Percentiles rank a stretch among this genome's conserved stretches.
Conservation (phyloP, 2,797 vertebrate genomes). For the Macropodus opercularis region DNA sequence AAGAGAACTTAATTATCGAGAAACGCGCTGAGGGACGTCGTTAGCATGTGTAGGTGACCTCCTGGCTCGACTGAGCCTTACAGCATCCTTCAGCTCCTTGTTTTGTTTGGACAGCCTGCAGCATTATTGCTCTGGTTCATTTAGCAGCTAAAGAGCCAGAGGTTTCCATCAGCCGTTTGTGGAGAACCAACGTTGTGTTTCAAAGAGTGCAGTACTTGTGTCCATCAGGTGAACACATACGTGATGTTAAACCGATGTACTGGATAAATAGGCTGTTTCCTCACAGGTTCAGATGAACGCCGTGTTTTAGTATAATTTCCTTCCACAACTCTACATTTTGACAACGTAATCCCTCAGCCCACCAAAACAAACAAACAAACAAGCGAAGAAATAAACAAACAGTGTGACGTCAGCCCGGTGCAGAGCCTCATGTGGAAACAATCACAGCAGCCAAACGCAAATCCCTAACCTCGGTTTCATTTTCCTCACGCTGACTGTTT, state of each 20-base stretch:
- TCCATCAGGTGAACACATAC: not conserved
- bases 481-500: constrained; percentile 23
- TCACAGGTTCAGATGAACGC: no score
- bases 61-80: no score
- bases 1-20: no score
- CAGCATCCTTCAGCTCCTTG: not conserved
- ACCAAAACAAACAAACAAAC: constrained; percentile 13
- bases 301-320: no score
- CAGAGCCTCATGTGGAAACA: constrained; percentile 54
- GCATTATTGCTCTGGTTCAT: not conserved
- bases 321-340: not conserved
- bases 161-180: not conserved
- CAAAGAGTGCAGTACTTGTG: constrained; percentile 2
- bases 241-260: not conserved
- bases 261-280: no score
- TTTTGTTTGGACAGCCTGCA: not conserved
- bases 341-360: not conserved
- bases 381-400: not conserved
- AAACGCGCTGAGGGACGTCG: no score
- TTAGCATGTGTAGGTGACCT: no score
- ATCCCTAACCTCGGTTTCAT: constrained; percentile 1
- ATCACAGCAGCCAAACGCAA: constrained; percentile 27
- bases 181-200: constrained; percentile 10
- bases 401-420: constrained; percentile 73
- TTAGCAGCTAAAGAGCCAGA: not conserved